Evolutionary conservation across 23 tunicate species (phyloP).

Genomic region (Phallusia fumigata): DNA sequence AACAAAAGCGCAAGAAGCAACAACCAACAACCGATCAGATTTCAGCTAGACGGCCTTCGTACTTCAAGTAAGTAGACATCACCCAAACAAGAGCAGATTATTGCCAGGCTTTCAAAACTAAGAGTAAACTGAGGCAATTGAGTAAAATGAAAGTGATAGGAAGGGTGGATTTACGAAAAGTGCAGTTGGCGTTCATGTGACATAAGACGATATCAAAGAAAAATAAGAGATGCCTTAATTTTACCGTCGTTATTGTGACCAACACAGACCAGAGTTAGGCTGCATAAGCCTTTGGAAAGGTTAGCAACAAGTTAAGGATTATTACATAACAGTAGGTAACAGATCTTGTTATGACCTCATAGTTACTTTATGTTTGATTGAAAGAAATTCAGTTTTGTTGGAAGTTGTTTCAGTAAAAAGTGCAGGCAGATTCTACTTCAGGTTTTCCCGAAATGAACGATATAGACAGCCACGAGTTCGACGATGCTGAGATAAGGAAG

Average conservation of each 20-base stretch:
- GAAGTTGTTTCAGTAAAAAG: not conserved
- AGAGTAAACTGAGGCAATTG: too few relatives aligned
- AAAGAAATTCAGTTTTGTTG: not conserved
- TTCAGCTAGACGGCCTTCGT: constrained; percentile 34
- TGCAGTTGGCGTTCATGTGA: too few relatives aligned
- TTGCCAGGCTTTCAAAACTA: too few relatives aligned
- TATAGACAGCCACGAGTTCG: constrained; percentile 1
- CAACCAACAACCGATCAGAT: constrained; percentile 11
- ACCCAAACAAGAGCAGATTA: too few relatives aligned
- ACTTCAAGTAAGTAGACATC: constrained; percentile 28
- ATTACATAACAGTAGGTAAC: not conserved
- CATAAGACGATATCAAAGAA: too few relatives aligned
- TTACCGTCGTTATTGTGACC: too few relatives aligned
- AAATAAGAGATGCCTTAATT: too few relatives aligned
- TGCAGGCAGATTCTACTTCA: not conserved
- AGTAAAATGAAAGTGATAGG: too few relatives aligned
- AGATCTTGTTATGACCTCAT: not conserved
- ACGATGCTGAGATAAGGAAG: constrained; percentile 38
- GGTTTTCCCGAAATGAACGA: not conserved
- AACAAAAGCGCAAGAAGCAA: constrained; percentile 27
- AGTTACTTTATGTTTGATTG: not conserved
- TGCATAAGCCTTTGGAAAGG: too few relatives aligned
- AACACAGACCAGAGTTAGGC: too few relatives aligned
- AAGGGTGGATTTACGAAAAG: too few relatives aligned
- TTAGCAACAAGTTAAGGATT: not conserved